Percentiles rank a stretch among this genome's conserved stretches.
Evolutionary conservation across 1,140 invertebrate species (phyloP).

Genomic region (Lasaia peninsularis): DNA sequence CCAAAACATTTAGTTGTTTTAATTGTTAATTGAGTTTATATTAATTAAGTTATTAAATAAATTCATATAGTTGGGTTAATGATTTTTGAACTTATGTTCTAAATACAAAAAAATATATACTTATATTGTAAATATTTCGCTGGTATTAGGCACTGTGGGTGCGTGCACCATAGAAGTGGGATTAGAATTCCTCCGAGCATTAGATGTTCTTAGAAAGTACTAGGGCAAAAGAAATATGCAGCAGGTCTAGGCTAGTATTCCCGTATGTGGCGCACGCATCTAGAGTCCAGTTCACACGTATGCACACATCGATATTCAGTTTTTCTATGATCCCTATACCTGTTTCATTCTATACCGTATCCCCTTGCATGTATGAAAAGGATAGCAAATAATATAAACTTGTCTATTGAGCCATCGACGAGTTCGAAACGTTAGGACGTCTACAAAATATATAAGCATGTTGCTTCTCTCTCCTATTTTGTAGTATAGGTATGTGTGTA

Average conservation of each 20-base stretch:
- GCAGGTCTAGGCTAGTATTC: constrained; percentile 48
- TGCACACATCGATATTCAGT: constrained; percentile 34
- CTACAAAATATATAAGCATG: constrained; percentile 21
- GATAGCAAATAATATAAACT: constrained; percentile 28
- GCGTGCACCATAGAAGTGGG: constrained; percentile 22
- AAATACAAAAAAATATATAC: constrained; percentile 2
- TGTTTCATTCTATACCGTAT: constrained; percentile 28
- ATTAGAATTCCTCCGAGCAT: constrained; percentile 57
- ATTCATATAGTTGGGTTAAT: too few relatives aligned
- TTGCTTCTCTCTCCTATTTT: constrained; percentile 30
- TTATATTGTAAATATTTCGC: not conserved
- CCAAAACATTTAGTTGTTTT: too few relatives aligned
- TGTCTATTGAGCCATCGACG: constrained; percentile 34
- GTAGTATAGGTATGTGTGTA: constrained; percentile 20
- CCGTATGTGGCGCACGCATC: constrained; percentile 52
- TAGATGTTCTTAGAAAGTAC: constrained; percentile 72
- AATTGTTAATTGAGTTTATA: too few relatives aligned
- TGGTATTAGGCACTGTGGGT: too few relatives aligned
- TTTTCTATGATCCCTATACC: constrained; percentile 59
- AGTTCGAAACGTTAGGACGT: constrained; percentile 28
- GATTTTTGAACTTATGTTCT: too few relatives aligned
- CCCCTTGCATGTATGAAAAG: constrained; percentile 24
- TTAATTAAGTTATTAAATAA: too few relatives aligned
- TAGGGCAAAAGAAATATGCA: constrained; percentile 50
- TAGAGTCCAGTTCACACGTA: constrained; percentile 48